Evolutionary conservation across 2,888 invertebrate species (phyloP), one percentile per base, ranked within the genome.

Genomic region (Drosophila monieri): DNA sequence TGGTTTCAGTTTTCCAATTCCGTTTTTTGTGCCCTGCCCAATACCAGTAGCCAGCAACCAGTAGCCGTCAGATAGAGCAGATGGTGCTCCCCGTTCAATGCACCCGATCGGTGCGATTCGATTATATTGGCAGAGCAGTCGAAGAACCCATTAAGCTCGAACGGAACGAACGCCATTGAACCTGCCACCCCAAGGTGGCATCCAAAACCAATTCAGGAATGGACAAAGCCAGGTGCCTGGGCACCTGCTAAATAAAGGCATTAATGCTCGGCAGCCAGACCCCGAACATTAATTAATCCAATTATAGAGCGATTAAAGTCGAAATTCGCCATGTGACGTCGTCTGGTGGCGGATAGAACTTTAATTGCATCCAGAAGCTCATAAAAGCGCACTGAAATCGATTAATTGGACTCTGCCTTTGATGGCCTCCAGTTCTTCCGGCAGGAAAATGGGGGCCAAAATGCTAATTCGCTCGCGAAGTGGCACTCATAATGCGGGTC

Each of bases 11-110:
- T 65, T 66, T 71, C 61, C 52, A 48, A 43, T 53, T 46, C 58
- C 27, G 44, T 57, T 69, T 70, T 69, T 70, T 47, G 30, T 15
- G 21, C 9, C 39, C 41, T 49, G 58, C 39, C 71, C 80, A 79
- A 78, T 78, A 79, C 74, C 77, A 83, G 39, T 15, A 54, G 69
- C 64, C 69, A 75, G 48, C 1, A 32, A 12, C 10, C 32, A 32
- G 68, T 61, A 54, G 68, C 62, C 69, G 80, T 67, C 71, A 78
- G 64, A 53, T 27, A 14, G 46, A 59, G 66, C 71, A 56, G 55
- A 39, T 49, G 49, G 56, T 53, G 47, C 46, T 18, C 6, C 14
- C 51, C 55, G 61, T 61, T 49, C 69, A 57, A 43, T 67, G 65
- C 47, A 56, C 51, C 46, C 58, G 15, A 37, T n/a, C 21, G 25